These are phyloP conservation scores for Ephialtes manifestator DNA, from an alignment of 2,888 invertebrate genomes.

Conservation along the genomic window DNA sequence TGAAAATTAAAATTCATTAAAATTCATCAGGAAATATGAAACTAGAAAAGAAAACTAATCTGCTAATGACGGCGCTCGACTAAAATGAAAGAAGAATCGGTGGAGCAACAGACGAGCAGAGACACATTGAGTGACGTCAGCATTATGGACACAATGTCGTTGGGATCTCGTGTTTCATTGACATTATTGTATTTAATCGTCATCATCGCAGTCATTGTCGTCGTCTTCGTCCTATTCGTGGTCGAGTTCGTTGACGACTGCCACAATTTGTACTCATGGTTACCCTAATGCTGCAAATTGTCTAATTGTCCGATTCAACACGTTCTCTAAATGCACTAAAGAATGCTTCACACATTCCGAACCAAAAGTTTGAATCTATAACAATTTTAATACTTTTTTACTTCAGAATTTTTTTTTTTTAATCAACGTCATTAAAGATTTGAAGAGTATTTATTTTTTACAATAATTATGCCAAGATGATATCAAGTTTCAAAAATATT, in stretches of 20 bases:
- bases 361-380: no score
- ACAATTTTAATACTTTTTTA: no score
- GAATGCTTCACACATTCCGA: no score
- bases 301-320: slow-evolving; percentile 62
- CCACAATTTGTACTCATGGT: neutral
- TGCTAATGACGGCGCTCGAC: slow-evolving; percentile 40
- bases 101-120: slow-evolving; percentile 70
- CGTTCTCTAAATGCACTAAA: slow-evolving; percentile 25
- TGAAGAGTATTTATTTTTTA: no score
- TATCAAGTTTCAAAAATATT: no score
- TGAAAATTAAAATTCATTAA: no score
- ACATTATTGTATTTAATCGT: slow-evolving; percentile 79
- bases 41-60: slow-evolving; percentile 69
- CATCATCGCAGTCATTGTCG: slow-evolving; percentile 59
- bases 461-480: no score
- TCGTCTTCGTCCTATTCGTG: slow-evolving; percentile 13
- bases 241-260: slow-evolving; percentile 22
- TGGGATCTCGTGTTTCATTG: slow-evolving; percentile 78
- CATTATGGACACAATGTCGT: slow-evolving; percentile 61
- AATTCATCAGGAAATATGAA: no score
- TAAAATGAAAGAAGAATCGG: slow-evolving; percentile 65
- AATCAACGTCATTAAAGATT: no score
- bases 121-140: slow-evolving; percentile 74
- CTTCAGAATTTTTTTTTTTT: no score
- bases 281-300: slow-evolving; percentile 57